Base-by-base conservation (phyloP, 37 sponge, comb jelly and placozoan genomes). In the Hormiphora californensis region DNA sequence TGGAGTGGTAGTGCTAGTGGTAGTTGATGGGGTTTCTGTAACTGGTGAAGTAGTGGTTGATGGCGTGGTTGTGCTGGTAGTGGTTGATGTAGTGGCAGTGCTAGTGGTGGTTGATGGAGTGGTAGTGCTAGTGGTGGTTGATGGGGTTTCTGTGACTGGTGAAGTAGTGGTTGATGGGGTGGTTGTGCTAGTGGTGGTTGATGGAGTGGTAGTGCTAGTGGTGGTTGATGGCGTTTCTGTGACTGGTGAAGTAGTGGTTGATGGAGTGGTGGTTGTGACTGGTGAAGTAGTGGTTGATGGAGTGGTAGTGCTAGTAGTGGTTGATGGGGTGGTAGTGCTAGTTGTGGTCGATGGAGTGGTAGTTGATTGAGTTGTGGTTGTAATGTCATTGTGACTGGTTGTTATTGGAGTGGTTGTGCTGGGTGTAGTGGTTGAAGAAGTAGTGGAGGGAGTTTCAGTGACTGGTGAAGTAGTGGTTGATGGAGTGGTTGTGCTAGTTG, bases 391-490 rank as follows among this genome's bases (percentile, higher is more conserved):
- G 27, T 49, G 53, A 12, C 61, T 57, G 61, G 7, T 57, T 12
- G 61, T 28, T 19, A 30, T 28, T 19, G 23, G 23, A 15, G 61
- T 57, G 23, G n/a, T 57, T 5, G 61, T 57, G n/a, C n/a, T n/a
- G n/a, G 61, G 27, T 28, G n/a, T 57, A 28, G 61, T 28, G n/a
- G 61, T 57, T 15, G 61, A 57, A 19, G 7, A 30, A 5, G 61
- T 57, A 4, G 61, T 23, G n/a, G n/a, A n/a, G n/a, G n/a, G n/a
- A n/a, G n/a, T n/a, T n/a, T n/a, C n/a, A n/a, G n/a, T n/a, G n/a
- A n/a, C n/a, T n/a, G n/a, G n/a, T 57, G 61, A 57, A 57, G n/a
- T 57, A 28, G 61, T 28, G n/a, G 61, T 57, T 15, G 61, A 57
- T 21, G 7, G 61, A 5, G 61, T 57, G 9, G 61, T 23, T 21